Base-by-base conservation (phyloP, 2,113 vertebrate species). In the Cyprinodon brontotheroides region DNA sequence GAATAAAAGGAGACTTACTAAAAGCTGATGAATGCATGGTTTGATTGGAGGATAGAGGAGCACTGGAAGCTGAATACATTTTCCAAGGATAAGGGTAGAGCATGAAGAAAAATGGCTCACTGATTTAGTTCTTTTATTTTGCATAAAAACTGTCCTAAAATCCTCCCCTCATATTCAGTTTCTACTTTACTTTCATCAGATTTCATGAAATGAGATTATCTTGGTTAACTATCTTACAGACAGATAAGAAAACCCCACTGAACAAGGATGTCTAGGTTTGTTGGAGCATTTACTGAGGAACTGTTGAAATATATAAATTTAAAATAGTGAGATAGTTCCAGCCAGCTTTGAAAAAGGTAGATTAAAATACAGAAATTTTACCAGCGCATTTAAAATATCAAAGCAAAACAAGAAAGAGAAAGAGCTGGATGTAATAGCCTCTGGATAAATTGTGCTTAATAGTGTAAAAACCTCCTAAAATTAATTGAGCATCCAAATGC, bases 401-500 rank as follows among this genome's bases (percentile, higher is more conserved):
- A 89, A 85, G 77, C 39, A 65, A 72, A 74, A 81, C 53, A 70
- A 77, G 64, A 72, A 71, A 69, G 70, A 60, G 59, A 61, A 64
- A 47, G 57, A 14, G 5, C 14, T 65, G 61, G 62, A 72, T 83
- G 80, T 79, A 83, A 85, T 84, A 81, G 76, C 89, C 38, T 61
- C 73, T 77, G 80, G 89, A 86, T 85, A 92, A 81, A 88, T 83
- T 87, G 78, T 88, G 81, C 69, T 90, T 84, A 90, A 90, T 75
- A 83, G 83, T 86, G 83, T 87, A 89, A 91, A 90, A 89, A 88
- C 87, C 81, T 86, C 29, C 85, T 81, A 81, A 91, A 93, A 91
- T 88, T 74, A 93, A 92, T 88, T 86, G 85, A 87, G 87, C 82
- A 84, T 84, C 65, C 73, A 85, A 90, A 91, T 86, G 76, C 84